Conservation (phyloP, 2,113 vertebrate genomes). For the Corapipo altera region DNA sequence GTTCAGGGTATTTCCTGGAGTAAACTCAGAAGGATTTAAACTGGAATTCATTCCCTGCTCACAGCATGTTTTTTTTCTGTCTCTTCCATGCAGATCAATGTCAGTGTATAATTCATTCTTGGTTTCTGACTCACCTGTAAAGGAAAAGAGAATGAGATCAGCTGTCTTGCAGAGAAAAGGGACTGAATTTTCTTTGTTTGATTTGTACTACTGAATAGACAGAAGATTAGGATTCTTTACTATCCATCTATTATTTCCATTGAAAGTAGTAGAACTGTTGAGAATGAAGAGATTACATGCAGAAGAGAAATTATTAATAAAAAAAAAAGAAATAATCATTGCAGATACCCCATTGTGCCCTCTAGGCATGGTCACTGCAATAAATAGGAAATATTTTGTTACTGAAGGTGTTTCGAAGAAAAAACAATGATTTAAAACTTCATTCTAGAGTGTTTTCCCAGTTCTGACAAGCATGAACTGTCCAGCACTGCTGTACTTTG, state of each 20-base stretch:
- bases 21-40: not conserved
- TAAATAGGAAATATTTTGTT: not conserved
- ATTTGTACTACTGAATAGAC: not conserved
- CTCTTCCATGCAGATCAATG: not conserved
- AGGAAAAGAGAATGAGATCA: not conserved
- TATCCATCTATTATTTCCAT: not conserved
- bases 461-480: not conserved
- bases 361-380: not conserved
- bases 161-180: not conserved
- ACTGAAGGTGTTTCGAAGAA: not conserved
- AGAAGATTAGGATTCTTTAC: not conserved
- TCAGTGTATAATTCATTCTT: not conserved
- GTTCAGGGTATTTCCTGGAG: not conserved
- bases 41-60: not conserved
- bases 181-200: not conserved
- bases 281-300: not conserved
- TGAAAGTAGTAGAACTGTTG: not conserved
- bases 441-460: not conserved
- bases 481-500: not conserved
- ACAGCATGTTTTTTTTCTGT: not conserved
- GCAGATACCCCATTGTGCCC: not conserved
- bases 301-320: not conserved
- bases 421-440: accelerated
- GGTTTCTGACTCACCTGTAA: not conserved
- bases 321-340: not conserved